Base-by-base conservation (phyloP, 2,797 vertebrate genomes). In the Megaceryle alcyon region DNA sequence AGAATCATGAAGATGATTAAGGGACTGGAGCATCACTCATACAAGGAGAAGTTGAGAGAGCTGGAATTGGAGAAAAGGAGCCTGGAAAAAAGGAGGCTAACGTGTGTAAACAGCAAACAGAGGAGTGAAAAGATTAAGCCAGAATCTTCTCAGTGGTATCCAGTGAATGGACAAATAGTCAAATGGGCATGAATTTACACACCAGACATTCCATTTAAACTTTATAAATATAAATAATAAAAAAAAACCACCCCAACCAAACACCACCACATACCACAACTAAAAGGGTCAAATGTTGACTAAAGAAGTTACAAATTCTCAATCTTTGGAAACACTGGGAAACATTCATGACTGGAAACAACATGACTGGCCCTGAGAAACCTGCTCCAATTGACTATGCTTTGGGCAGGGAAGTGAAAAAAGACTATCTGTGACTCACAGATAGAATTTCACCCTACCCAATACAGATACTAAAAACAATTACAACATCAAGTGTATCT, bases 341-440 rank as follows among this genome's bases (percentile, higher is more conserved):
- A 37, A 37, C 37, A 37, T 37, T 37, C 37, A 5, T 37, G 37
- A 37, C 37, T 37, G 37, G 10, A 37, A 37, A 51, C 59, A 71
- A 66, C 6, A 20, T 59, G 48, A 49, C 46, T 23, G 7, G 15
- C 9, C 11, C 35, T 28, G 15, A 44, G 28, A 48, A 86, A 75
- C 16, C 11, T 39, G 16, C 20, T 44, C 56, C 28, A 69, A 28
- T 4, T 64, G 70, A 57, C 37, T 7, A 43, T 22, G 9, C 44
- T 16, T 70, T 81, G n/a, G n/a, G 22, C 16, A 63, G 16, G 43
- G 14, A 33, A 17, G 35, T 46, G 29, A 35, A 49, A 35, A 48
- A 48, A 43, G 19, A n/a, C 0, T 28, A 1, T 25, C 12, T 25
- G 23, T 25, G 2, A 44, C 41, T 49, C 1, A 0, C 2, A 53